A percentile compares a stretch with the other conserved stretches of the same genome.
These are phyloP conservation scores for Pleuronectes platessa DNA, from an alignment of 2,113 vertebrate species.

Conservation along the genomic window DNA sequence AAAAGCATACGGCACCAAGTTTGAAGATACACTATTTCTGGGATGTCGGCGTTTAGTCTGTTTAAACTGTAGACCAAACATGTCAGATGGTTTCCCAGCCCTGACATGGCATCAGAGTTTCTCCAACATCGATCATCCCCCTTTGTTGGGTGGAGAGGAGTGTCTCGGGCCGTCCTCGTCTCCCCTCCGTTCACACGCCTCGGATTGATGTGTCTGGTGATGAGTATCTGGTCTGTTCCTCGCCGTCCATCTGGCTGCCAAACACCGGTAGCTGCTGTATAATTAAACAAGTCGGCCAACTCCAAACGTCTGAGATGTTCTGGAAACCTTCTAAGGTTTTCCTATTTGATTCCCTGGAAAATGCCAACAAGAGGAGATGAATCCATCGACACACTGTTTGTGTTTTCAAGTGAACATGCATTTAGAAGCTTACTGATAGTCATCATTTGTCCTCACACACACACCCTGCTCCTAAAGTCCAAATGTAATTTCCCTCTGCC, in stretches of 20 bases:
- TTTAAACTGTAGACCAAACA: slow-evolving; percentile 54
- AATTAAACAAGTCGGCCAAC: slow-evolving; percentile 27
- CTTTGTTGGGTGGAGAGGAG: slow-evolving; percentile 26
- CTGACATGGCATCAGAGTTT: slow-evolving; percentile 58
- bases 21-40: background rate
- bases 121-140: slow-evolving; percentile 44
- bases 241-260: slow-evolving; percentile 35
- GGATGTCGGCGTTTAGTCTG: slow-evolving; percentile 34
- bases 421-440: slow-evolving; percentile 9
- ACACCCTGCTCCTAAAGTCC: background rate
- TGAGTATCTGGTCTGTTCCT: slow-evolving; percentile 22
- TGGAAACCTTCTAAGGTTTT: background rate
- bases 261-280: slow-evolving; percentile 34
- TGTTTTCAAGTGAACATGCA: background rate
- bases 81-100: slow-evolving; percentile 1
- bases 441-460: background rate
- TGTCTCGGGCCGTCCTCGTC: background rate
- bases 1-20: background rate
- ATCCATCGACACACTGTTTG: background rate
- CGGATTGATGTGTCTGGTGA: slow-evolving; percentile 47
- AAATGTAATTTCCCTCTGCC: slow-evolving; percentile 32
- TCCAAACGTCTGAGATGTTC: slow-evolving; percentile 3
- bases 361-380: background rate
- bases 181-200: slow-evolving; percentile 3
- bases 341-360: slow-evolving; percentile 6